phyloP scores from a whole-genome alignment of 2,797 vertebrate species.

The Lacerta agilis region DNA sequence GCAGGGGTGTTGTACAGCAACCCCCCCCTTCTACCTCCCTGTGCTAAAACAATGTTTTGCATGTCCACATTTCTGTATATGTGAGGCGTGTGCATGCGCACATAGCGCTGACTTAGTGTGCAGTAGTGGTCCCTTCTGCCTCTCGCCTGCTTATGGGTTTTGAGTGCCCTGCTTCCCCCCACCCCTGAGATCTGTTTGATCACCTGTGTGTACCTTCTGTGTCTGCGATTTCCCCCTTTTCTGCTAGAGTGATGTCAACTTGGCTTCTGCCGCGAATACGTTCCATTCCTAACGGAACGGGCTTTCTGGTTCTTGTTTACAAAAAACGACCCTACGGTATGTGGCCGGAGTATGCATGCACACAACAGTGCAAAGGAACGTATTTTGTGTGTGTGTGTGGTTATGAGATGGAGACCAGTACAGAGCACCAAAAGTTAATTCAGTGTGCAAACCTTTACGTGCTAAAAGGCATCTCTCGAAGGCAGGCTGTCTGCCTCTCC shows the following conservation, averaged over 20 bases:
- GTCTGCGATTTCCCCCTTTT: neutral
- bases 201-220: neutral
- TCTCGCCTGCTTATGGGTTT: neutral
- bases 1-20: too few species aligned
- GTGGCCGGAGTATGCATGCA: too few species aligned
- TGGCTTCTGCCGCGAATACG: neutral
- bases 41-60: neutral
- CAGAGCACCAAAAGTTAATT: neutral
- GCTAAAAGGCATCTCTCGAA: neutral
- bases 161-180: neutral
- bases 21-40: neutral
- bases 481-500: neutral
- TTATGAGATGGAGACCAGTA: neutral
- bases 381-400: neutral
- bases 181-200: neutral
- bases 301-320: constrained; percentile 24
- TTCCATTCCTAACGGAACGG: too few species aligned
- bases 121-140: neutral
- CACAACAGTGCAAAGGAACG: neutral
- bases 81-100: neutral
- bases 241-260: neutral
- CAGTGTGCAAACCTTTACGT: neutral
- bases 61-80: neutral
- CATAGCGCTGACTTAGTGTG: constrained; percentile 9
- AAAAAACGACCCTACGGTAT: neutral